Evolutionary conservation across 2,797 vertebrate genomes (phyloP).

Genomic region (Myoxocephalus aenaeus): DNA sequence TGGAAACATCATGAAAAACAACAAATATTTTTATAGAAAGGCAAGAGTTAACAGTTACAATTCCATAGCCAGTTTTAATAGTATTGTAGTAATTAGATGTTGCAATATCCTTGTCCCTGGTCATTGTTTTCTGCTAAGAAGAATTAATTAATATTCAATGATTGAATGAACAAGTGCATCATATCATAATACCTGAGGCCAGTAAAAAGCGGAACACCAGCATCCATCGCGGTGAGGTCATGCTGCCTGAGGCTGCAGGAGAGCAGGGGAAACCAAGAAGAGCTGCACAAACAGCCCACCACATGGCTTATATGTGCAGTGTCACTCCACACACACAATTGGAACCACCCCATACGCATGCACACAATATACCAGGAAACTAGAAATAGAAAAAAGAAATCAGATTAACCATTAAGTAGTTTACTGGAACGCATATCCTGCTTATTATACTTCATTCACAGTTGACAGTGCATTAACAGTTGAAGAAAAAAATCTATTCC

Average conservation of each 20-base stretch:
- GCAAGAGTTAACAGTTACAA: background rate
- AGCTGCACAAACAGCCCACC: background rate
- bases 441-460: conserved; percentile 7
- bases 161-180: background rate
- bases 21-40: background rate
- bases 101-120: background rate
- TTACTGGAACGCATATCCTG: background rate
- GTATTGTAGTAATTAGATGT: background rate
- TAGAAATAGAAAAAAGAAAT: background rate
- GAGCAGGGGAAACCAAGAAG: conserved; percentile 1
- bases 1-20: background rate
- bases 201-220: conserved; percentile 46
- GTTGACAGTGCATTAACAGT: too few relatives aligned
- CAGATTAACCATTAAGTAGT: conserved; percentile 54
- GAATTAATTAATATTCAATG: background rate
- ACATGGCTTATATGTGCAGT: conserved; percentile 43
- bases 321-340: background rate
- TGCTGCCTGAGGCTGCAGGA: conserved; percentile 40
- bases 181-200: conserved; percentile 58
- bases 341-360: background rate
- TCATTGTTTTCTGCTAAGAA: background rate
- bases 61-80: accelerated
- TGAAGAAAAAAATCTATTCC: background rate
- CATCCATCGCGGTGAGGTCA: conserved; percentile 44
- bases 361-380: conserved; percentile 63